A percentile compares a stretch with the other conserved stretches of the same genome.
Conservation (phyloP, 2,797 vertebrate genomes). For the Thaleichthys pacificus region DNA sequence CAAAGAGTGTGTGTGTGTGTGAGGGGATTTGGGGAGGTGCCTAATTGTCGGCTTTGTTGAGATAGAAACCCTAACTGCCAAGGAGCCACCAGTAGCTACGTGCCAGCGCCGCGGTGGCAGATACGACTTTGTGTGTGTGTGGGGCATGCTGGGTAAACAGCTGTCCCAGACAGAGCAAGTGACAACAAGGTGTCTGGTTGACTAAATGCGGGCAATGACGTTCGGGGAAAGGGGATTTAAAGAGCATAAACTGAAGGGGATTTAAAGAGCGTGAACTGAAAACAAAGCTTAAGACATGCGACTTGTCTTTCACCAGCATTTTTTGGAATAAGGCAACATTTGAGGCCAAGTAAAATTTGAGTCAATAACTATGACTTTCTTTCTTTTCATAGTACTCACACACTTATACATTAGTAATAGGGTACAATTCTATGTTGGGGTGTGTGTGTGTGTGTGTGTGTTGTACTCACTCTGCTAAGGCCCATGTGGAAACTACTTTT, state of each 20-base stretch:
- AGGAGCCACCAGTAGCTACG: conserved; percentile 14
- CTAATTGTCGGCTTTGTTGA: conserved; percentile 34
- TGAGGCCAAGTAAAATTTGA: too few relatives aligned
- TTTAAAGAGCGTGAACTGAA: neutral
- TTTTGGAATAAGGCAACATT: too few relatives aligned
- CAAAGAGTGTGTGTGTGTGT: conserved; percentile 12
- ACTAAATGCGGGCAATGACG: neutral
- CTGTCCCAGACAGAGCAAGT: neutral
- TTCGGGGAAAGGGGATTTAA: neutral
- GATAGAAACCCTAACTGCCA: conserved; percentile 8
- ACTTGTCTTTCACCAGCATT: neutral
- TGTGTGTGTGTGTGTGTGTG: neutral
- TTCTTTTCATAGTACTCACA: too few relatives aligned
- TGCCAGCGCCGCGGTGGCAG: neutral
- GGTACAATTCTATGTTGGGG: neutral
- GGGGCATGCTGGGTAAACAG: conserved; percentile 28
- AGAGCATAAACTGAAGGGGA: too few relatives aligned
- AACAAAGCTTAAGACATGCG: neutral
- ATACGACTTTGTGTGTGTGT: conserved; percentile 6
- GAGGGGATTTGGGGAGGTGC: neutral
- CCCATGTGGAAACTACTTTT: conserved; percentile 95
- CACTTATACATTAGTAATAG: too few relatives aligned
- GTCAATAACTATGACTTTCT: too few relatives aligned
- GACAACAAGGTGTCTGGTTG: conserved; percentile 3
- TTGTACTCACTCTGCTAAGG: conserved; percentile 84